A percentile compares a stretch with the other conserved stretches of the same genome.
Conservation (phyloP, 2,113 vertebrate species). For the Limanda limanda region DNA sequence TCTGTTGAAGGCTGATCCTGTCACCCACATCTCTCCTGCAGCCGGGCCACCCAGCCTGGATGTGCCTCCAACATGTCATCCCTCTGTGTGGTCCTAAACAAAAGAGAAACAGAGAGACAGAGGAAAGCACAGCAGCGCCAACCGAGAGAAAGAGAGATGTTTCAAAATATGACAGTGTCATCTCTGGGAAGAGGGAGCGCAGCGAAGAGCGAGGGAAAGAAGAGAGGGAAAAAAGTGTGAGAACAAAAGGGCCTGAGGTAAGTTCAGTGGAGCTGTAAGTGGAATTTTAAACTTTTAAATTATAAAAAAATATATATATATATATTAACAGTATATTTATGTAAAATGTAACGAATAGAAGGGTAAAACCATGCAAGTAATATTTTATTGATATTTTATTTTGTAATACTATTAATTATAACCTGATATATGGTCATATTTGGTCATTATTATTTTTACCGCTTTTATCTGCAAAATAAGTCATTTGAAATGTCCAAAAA, state of each 20-base stretch:
- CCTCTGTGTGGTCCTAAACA: constrained; percentile 85
- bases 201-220: not conserved
- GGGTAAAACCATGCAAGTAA: not conserved
- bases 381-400: not conserved
- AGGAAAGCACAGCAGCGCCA: constrained; percentile 77
- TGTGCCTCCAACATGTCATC: constrained; percentile 82
- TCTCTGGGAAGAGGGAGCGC: constrained; percentile 68
- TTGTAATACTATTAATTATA: not conserved
- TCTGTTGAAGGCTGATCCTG: constrained; percentile 83
- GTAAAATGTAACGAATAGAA: not conserved
- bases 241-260: constrained; percentile 24
- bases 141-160: constrained; percentile 80
- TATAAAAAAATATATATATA: not conserved
- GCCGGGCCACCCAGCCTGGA: constrained; percentile 85
- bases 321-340: not conserved
- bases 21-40: constrained; percentile 81
- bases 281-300: constrained; percentile 10
- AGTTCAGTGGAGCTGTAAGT: constrained; percentile 20
- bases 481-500: constrained; percentile 14
- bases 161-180: constrained; percentile 84
- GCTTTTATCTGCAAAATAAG: not conserved
- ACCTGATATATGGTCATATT: not conserved
- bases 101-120: constrained; percentile 80
- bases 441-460: constrained; percentile 3
- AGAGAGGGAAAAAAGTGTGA: not conserved